Evolutionary conservation across 2,888 invertebrate genomes (phyloP).

Genomic region (Dione vanillae): DNA sequence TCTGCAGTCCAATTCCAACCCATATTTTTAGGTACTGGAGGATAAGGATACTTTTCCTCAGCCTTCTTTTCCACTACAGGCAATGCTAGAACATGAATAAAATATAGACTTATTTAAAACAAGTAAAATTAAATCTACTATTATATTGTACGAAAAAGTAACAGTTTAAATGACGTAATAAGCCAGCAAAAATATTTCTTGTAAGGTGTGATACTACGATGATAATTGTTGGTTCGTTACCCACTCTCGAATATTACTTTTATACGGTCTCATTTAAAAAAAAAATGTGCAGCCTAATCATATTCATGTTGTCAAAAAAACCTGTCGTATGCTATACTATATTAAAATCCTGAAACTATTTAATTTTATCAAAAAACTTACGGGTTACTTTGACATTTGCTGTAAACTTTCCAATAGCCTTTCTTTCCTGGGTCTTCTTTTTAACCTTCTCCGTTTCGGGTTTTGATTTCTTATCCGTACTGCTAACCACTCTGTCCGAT

Average conservation of each 20-base stretch:
- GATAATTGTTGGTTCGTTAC: too few relatives aligned
- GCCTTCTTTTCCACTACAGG: slow-evolving; percentile 55
- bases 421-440: slow-evolving; percentile 54
- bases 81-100: slow-evolving; percentile 51
- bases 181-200: too few relatives aligned
- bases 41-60: slow-evolving; percentile 64
- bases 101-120: background rate
- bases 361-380: slow-evolving; percentile 47
- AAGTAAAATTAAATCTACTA: background rate
- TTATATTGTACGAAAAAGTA: background rate
- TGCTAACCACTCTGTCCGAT: slow-evolving; percentile 53
- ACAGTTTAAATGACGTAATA: too few relatives aligned
- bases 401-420: slow-evolving; percentile 64
- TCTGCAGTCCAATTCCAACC: slow-evolving; percentile 80
- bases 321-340: too few relatives aligned
- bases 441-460: slow-evolving; percentile 50
- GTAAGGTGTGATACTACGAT: too few relatives aligned
- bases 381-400: slow-evolving; percentile 57
- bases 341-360: too few relatives aligned
- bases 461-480: slow-evolving; percentile 50
- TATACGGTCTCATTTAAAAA: too few relatives aligned
- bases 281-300: too few relatives aligned
- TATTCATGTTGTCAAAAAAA: too few relatives aligned
- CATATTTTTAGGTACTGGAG: slow-evolving; percentile 72
- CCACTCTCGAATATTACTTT: too few relatives aligned